Evolutionary conservation across 2,113 vertebrate species (phyloP), one percentile per base, ranked within the genome.

Genomic region (Odobenus rosmarus): DNA sequence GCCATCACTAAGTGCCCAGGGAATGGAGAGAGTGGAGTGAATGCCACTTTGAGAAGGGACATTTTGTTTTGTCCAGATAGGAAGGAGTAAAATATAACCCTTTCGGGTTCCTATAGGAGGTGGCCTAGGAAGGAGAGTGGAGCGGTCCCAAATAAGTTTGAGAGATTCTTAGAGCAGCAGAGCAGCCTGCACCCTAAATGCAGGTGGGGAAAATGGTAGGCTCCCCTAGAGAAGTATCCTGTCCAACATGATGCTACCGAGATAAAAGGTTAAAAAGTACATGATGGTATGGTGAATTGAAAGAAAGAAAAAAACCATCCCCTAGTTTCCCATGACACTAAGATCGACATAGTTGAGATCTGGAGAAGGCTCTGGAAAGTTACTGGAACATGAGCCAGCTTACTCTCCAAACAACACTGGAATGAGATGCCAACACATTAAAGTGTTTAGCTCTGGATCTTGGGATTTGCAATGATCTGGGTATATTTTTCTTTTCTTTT

Each of bases 81-180:
- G 36, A 90, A 90, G 53, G 88, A 92, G 61, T 88, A 55, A 94
- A 72, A 46, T 84, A 39, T 84, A 64, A 31, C 21, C 59, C 49
- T 72, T 86, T 86, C 51, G 83, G 14, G 10, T 93, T 83, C 39
- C n/a, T 72, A n/a, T 16, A 64, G 16, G 72, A 18, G n/a, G 8
- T 42, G 62, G 46, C 53, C 77, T 83, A 55, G 42, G 67, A 93
- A 97, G 87, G 67, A 90, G 93, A 91, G 77, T 61, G 18, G 57
- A 59, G 61, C 64, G 24, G 67, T 88, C 9, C 61, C 61, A 79
- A 55, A 23, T 83, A 71, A 88, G 51, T 88, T 55, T 62, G 82
- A 26, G 36, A 53, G 16, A 72, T 71, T 93, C 59, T 96, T 93
- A 83, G 28, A 94, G 51, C 24, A 55, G 24, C 21, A 88, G 33